phyloP scores from a whole-genome alignment of 1,140 invertebrate genomes.

The Ips typographus region DNA sequence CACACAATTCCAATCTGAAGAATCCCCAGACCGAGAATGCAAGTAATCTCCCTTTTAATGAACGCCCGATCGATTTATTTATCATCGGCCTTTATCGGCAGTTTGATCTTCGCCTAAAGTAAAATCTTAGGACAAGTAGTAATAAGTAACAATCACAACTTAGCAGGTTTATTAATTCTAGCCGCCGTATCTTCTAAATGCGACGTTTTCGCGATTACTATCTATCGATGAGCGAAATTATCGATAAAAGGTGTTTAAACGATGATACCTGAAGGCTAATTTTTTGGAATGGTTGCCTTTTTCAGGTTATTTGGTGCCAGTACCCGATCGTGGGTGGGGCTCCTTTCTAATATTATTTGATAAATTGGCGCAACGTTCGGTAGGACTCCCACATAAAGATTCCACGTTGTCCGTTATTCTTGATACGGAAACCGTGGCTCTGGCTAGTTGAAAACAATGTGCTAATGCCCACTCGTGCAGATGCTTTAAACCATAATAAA shows the following conservation, averaged over 20 bases:
- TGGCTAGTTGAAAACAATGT: constrained; percentile 4
- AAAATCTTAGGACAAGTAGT: constrained; percentile 11
- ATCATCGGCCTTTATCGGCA: constrained; percentile 1
- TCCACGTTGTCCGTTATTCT: constrained; percentile 2
- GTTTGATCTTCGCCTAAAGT: constrained; percentile 13
- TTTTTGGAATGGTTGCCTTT: no score
- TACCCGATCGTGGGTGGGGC: no score
- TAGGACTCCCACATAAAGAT: background rate
- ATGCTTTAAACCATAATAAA: constrained; percentile 9
- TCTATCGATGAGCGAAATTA: background rate
- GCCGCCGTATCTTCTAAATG: background rate
- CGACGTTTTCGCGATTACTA: background rate
- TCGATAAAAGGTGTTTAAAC: background rate
- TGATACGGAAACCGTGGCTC: constrained; percentile 5
- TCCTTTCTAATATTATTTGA: background rate
- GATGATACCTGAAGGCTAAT: no score
- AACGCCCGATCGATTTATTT: constrained; percentile 11
- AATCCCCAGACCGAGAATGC: background rate
- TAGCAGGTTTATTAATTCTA: constrained; percentile 14
- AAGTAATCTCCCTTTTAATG: constrained; percentile 12
- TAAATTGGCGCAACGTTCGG: background rate
- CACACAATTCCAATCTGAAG: no score
- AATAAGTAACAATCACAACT: constrained; percentile 14
- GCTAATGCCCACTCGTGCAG: constrained; percentile 5
- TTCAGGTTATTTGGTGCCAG: no score